Percentiles rank a stretch among this genome's conserved stretches.
These are phyloP conservation scores for Saturnia pavonia DNA, from an alignment of 2,888 invertebrate genomes.

Conservation along the genomic window DNA sequence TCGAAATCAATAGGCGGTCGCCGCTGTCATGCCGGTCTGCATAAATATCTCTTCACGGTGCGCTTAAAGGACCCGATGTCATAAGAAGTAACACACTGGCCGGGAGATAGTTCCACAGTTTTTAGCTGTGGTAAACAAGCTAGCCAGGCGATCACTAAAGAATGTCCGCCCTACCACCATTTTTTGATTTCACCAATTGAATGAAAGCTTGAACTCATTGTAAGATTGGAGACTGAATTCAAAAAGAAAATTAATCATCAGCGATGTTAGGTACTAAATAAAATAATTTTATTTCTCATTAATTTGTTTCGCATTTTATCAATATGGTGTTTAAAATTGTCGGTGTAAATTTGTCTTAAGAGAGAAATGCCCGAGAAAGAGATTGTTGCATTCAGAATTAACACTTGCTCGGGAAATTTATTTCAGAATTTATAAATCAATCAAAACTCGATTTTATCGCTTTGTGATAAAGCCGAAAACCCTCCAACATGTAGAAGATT, in stretches of 20 bases:
- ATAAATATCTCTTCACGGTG: too few relatives aligned
- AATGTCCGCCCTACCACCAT: too few relatives aligned
- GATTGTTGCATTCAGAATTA: slow-evolving; percentile 66
- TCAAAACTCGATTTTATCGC: slow-evolving; percentile 30
- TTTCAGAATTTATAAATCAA: slow-evolving; percentile 41
- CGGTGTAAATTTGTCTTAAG: slow-evolving; percentile 18
- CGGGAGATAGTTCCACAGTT: too few relatives aligned
- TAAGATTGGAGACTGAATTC: not conserved
- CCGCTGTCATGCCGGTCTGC: too few relatives aligned
- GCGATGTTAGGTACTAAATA: not conserved
- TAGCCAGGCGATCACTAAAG: too few relatives aligned
- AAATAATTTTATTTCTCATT: not conserved
- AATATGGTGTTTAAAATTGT: not conserved
- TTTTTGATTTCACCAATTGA: too few relatives aligned
- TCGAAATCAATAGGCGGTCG: too few relatives aligned
- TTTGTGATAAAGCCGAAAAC: slow-evolving; percentile 28
- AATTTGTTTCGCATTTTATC: not conserved
- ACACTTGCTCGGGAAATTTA: slow-evolving; percentile 69
- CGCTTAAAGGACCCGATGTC: too few relatives aligned
- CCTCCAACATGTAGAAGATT: slow-evolving; percentile 30
- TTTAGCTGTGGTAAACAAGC: too few relatives aligned
- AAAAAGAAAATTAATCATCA: not conserved
- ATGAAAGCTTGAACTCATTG: not conserved
- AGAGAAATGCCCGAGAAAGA: slow-evolving; percentile 49
- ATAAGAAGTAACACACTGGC: too few relatives aligned